Evolutionary conservation across 2,113 vertebrate genomes (phyloP).

Genomic region (Alosa alosa): DNA sequence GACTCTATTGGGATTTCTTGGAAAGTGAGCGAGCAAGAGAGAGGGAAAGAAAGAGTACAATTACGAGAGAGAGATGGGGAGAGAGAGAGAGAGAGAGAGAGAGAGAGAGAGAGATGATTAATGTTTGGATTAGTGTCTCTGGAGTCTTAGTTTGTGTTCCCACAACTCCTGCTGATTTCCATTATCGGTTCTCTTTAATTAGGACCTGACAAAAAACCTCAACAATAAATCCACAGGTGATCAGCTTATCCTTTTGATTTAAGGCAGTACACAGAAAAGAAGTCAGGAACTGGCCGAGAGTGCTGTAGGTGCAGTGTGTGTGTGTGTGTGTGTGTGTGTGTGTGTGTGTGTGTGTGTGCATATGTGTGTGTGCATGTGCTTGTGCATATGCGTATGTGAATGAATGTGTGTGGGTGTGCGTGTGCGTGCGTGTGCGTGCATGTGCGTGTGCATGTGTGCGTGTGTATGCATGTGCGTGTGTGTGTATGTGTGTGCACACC

Average conservation of each 20-base stretch:
- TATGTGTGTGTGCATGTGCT: background rate
- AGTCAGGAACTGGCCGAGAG: conserved; percentile 1
- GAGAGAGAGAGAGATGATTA: conserved; percentile 14
- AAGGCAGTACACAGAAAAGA: conserved; percentile 10
- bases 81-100: conserved; percentile 22
- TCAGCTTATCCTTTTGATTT: conserved; percentile 40
- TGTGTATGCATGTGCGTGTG: background rate
- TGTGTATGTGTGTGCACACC: background rate
- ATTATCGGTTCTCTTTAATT: conserved; percentile 37
- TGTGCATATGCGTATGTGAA: background rate
- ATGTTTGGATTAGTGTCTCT: conserved; percentile 22
- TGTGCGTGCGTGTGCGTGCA: background rate
- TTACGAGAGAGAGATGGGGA: background rate
- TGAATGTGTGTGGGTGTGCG: conserved; percentile 4
- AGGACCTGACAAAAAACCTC: conserved; percentile 27
- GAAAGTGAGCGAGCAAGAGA: background rate
- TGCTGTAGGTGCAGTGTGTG: background rate
- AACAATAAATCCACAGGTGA: conserved; percentile 41
- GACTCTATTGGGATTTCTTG: background rate
- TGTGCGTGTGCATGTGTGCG: conserved; percentile 8
- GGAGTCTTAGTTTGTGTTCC: conserved; percentile 26
- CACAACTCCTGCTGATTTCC: conserved; percentile 27
- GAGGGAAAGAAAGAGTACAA: background rate
- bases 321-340: conserved; percentile 18
- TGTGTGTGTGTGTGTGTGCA: conserved; percentile 8